Evolutionary conservation across 2,888 invertebrate species (phyloP), one percentile per base, ranked within the genome.

Genomic region (Hydrotaea diabolus): DNA sequence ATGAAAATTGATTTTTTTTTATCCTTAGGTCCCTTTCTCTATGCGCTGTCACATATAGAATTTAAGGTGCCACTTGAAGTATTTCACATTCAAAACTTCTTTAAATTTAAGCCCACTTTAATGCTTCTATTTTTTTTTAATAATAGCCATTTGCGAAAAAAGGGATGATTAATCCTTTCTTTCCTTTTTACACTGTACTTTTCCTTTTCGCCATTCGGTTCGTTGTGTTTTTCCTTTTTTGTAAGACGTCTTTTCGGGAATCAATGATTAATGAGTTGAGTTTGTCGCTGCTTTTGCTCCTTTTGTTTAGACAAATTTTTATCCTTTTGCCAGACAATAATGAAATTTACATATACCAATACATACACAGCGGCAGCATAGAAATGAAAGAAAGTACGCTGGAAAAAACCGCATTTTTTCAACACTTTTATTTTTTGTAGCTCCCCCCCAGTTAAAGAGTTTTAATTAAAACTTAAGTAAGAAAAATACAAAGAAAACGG

Each of bases 101-200:
- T 49, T 49, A 49, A 49, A 49, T 49, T 49, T 49, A 15, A 15
- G n/a, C 15, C n/a, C 49, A 23, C 4, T 31, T 62, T 31, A n/a
- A 23, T 26, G 59, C 59, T 23, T 59, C 15, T 59, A 78, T 69
- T 83, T n/a, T n/a, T n/a, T n/a, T n/a, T 73, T 31, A 72, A 80
- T 77, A 80, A 79, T 73, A 73, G 31, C 57, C 59, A 46, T 59
- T 83, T 73, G 66, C 80, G 66, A 57, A 73, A 76, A 83, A 80
- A 49, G 26, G n/a, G 49, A 73, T 80, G 76, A 77, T 80, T 74
- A 83, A 83, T 76, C 73, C 77, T 83, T 75, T 74, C 55, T 57
- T 23, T 39, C 13, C 72, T 66, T 43, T n/a, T 55, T 71, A 36
- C 23, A 62, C 62, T 82, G 11, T n/a, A 21, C 26, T 72, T 36